Evolutionary conservation across 2,888 invertebrate genomes (phyloP).

Genomic region (Spilosoma lubricipeda): DNA sequence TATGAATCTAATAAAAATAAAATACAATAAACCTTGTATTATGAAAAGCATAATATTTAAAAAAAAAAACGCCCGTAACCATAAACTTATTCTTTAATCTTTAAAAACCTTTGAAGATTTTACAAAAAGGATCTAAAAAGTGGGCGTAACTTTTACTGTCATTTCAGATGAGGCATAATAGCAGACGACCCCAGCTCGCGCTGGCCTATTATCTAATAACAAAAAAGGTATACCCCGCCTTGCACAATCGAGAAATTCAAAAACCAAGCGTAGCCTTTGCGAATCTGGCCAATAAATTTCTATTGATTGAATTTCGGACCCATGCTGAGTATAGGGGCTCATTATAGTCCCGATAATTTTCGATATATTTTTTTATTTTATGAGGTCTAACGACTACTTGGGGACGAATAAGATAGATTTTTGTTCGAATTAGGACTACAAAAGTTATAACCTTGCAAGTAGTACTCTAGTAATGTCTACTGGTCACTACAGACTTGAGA

Average conservation of each 20-base stretch:
- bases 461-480: too few relatives aligned
- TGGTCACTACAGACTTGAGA: too few relatives aligned
- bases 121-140: conserved; percentile 81
- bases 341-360: conserved; percentile 80
- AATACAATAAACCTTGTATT: conserved; percentile 33
- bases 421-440: background rate
- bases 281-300: conserved; percentile 85
- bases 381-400: conserved; percentile 40
- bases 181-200: conserved; percentile 73
- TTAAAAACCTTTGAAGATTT: conserved; percentile 81
- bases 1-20: conserved; percentile 23
- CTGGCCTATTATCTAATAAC: conserved; percentile 74
- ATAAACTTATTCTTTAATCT: conserved; percentile 78
- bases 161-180: conserved; percentile 77
- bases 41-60: conserved; percentile 17
- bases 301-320: conserved; percentile 85
- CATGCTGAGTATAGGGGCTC: conserved; percentile 85
- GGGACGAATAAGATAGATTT: conserved; percentile 23
- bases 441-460: too few relatives aligned
- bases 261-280: conserved; percentile 81
- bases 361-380: conserved; percentile 53
- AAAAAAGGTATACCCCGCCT: conserved; percentile 60
- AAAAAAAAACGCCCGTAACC: conserved; percentile 56
- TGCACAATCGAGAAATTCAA: conserved; percentile 72
- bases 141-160: conserved; percentile 84